These are phyloP conservation scores for Liasis olivaceus DNA, from an alignment of 2,797 vertebrate species.

Conservation along the genomic window DNA sequence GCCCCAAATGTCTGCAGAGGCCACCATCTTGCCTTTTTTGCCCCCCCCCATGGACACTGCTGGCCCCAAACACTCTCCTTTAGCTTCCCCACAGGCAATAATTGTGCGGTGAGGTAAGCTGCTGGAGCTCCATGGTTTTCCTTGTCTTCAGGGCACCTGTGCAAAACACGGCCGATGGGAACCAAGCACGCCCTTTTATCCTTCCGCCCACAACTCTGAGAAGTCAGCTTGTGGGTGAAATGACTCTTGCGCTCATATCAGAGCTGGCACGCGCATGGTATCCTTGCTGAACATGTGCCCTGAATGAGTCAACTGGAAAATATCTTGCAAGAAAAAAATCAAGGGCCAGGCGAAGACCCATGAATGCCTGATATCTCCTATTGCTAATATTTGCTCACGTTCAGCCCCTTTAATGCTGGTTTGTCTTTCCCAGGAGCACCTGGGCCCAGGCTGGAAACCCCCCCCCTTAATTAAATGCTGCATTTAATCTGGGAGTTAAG, in stretches of 20 bases:
- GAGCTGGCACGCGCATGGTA: fast-evolving
- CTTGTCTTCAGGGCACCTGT: not conserved
- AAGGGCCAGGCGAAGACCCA: not conserved
- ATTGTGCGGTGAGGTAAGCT: not conserved
- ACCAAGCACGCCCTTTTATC: not conserved
- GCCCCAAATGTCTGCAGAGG: too few species aligned
- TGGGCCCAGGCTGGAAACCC: too few species aligned
- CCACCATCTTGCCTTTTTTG: too few species aligned
- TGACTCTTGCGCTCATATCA: not conserved
- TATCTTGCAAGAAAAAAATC: not conserved
- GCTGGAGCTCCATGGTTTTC: not conserved
- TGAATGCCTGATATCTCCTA: not conserved
- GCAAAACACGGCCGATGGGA: not conserved
- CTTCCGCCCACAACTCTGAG: not conserved
- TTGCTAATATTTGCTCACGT: not conserved
- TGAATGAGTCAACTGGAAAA: not conserved
- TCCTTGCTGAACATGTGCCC: not conserved
- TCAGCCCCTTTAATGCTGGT: not conserved
- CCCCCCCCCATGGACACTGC: not conserved
- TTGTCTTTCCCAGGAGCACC: too few species aligned
- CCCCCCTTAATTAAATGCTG: too few species aligned
- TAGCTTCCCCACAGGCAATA: not conserved
- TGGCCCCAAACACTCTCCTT: not conserved
- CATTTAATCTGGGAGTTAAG: too few species aligned
- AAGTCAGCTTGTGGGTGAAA: not conserved